phyloP scores from a whole-genome alignment of 2,888 invertebrate species.

The Matsumyia berberina region DNA sequence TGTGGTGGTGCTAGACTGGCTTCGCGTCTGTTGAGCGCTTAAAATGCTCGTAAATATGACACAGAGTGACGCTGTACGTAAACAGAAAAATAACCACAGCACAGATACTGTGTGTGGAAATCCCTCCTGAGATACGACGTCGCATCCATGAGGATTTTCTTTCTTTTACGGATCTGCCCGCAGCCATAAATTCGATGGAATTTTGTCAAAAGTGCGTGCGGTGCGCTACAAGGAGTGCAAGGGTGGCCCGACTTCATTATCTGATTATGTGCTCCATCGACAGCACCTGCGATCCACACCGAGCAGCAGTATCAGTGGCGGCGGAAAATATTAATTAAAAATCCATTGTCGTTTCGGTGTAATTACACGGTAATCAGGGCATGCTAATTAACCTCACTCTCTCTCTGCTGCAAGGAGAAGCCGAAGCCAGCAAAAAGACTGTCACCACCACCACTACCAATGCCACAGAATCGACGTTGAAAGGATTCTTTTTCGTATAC shows the following conservation, averaged over 20 bases:
- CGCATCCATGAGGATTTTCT: slow-evolving; percentile 59
- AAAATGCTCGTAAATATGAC: slow-evolving; percentile 74
- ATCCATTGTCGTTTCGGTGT: slow-evolving; percentile 71
- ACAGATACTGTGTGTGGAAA: slow-evolving; percentile 11
- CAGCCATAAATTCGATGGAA: slow-evolving; percentile 37
- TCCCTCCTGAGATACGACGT: background rate
- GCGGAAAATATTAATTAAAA: slow-evolving; percentile 72
- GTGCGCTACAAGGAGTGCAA: no score
- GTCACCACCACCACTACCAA: slow-evolving; percentile 54
- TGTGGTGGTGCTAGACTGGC: slow-evolving; percentile 21
- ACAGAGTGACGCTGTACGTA: slow-evolving; percentile 63
- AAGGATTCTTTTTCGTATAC: slow-evolving; percentile 31
- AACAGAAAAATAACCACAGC: slow-evolving; percentile 45
- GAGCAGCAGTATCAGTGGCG: slow-evolving; percentile 4
- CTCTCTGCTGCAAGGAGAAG: slow-evolving; percentile 34
- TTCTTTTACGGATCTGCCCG: no score
- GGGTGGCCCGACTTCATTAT: slow-evolving; percentile 17
- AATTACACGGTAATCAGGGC: slow-evolving; percentile 75
- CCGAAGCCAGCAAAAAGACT: slow-evolving; percentile 42
- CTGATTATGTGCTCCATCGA: slow-evolving; percentile 46
- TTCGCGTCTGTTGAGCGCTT: slow-evolving; percentile 54
- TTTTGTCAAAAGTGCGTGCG: no score
- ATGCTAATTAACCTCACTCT: slow-evolving; percentile 71
- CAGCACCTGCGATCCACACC: slow-evolving; percentile 26
- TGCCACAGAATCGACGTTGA: slow-evolving; percentile 35